phyloP scores from a whole-genome alignment of 2,888 invertebrate genomes.

The Priocnemis perturbator region DNA sequence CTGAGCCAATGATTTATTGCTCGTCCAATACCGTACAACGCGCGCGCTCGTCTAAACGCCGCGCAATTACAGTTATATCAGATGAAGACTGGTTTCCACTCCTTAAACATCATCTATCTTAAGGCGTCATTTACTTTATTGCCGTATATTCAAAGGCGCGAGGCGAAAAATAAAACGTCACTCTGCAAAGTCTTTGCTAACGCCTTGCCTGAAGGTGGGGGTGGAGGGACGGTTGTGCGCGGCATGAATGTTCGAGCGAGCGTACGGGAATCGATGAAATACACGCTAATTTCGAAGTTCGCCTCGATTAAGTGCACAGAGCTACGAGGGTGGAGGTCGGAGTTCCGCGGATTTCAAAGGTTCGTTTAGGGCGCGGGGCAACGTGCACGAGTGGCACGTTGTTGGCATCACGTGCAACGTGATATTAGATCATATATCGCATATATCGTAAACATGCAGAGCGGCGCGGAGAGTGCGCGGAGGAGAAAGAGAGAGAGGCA shows the following conservation, averaged over 20 bases:
- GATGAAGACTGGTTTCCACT: slow-evolving; percentile 54
- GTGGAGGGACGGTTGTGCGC: too few species aligned
- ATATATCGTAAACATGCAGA: slow-evolving; percentile 49
- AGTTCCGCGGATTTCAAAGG: not conserved
- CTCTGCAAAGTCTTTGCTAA: too few species aligned
- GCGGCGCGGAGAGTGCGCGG: slow-evolving; percentile 25
- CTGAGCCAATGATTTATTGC: slow-evolving; percentile 47
- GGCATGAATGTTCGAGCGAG: too few species aligned
- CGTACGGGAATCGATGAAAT: not conserved
- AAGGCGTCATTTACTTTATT: slow-evolving; percentile 37
- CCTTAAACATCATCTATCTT: slow-evolving; percentile 41
- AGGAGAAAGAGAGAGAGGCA: slow-evolving; percentile 10
- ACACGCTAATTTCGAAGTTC: not conserved
- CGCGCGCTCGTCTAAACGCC: slow-evolving; percentile 48
- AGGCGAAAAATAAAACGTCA: slow-evolving; percentile 10
- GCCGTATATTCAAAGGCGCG: slow-evolving; percentile 5
- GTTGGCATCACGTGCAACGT: slow-evolving; percentile 54
- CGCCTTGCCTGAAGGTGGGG: too few species aligned
- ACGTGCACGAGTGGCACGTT: slow-evolving; percentile 24
- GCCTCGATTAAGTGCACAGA: not conserved
- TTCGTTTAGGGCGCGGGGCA: slow-evolving; percentile 16
- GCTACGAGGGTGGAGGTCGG: not conserved
- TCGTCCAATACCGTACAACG: slow-evolving; percentile 41
- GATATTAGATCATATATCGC: slow-evolving; percentile 70
- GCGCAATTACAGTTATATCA: slow-evolving; percentile 55